Conservation (phyloP, 2,113 vertebrate genomes). For the Menidia beryllina region DNA sequence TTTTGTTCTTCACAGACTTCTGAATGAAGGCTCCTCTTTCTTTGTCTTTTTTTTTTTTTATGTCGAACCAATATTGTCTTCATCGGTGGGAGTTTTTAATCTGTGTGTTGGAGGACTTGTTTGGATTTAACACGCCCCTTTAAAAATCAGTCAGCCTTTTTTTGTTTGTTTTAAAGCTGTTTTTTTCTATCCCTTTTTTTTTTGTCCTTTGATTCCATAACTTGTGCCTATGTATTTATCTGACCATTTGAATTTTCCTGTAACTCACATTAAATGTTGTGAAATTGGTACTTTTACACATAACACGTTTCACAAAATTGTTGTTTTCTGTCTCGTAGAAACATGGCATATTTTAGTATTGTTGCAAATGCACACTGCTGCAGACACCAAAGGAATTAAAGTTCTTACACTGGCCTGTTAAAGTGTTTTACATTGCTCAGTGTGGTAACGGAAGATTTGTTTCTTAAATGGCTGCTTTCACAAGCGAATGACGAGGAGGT, state of each 20-base stretch:
- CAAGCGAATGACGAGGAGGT: not conserved
- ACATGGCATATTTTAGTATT: conserved; percentile 45
- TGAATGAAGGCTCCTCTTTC: conserved; percentile 32
- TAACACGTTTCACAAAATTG: conserved; percentile 36
- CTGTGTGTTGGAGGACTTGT: conserved; percentile 16
- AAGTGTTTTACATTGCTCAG: conserved; percentile 26
- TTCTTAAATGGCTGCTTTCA: not conserved
- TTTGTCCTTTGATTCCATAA: conserved; percentile 43
- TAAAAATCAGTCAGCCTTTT: not conserved
- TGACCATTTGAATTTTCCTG: conserved; percentile 22
- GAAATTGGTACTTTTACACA: conserved; percentile 49
- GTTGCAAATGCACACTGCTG: conserved; percentile 60
- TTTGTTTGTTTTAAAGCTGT: not conserved
- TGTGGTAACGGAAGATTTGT: not conserved
- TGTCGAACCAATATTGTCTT: too few relatives aligned
- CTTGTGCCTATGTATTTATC: conserved; percentile 63
- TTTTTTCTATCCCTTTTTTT: not conserved
- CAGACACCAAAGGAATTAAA: conserved; percentile 84
- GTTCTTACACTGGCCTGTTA: conserved; percentile 64
- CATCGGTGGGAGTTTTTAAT: conserved; percentile 14
- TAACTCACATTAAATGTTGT: conserved; percentile 48
- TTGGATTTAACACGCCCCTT: conserved; percentile 10
- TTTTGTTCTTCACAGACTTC: conserved; percentile 22
- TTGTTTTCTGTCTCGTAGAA: conserved; percentile 34
- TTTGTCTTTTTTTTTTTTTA: not conserved